Conservation (phyloP, 92 coral and sea anemone genomes). For the Micromussa lordhowensis region DNA sequence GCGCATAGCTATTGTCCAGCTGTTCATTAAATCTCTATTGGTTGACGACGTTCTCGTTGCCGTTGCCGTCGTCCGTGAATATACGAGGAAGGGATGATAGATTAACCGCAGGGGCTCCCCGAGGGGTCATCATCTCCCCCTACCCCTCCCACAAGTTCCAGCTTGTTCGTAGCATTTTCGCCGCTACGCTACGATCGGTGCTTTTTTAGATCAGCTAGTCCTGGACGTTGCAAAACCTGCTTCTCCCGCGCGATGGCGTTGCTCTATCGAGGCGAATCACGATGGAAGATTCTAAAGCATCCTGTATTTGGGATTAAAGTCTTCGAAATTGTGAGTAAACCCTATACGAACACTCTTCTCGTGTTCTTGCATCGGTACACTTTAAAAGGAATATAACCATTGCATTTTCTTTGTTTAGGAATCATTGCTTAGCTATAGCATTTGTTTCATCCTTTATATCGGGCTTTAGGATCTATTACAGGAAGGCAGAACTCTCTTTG, state of each 20-base stretch:
- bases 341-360: too few relatives aligned
- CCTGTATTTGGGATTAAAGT: slow-evolving; percentile 81
- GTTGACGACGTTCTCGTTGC: too few relatives aligned
- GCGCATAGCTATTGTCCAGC: too few relatives aligned
- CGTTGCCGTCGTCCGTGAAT: background rate
- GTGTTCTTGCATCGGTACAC: too few relatives aligned
- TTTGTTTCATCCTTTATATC: too few relatives aligned
- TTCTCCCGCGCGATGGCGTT: slow-evolving; percentile 62
- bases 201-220: background rate
- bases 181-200: too few relatives aligned
- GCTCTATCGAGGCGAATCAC: slow-evolving; percentile 75
- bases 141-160: slow-evolving; percentile 17
- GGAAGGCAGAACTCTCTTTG: too few relatives aligned
- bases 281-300: slow-evolving; percentile 69
- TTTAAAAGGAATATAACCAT: too few relatives aligned
- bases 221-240: background rate
- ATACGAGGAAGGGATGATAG: background rate
- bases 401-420: too few relatives aligned
- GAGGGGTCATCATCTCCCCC: background rate
- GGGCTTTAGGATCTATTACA: too few relatives aligned
- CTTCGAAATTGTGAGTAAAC: slow-evolving; percentile 78
- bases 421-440: too few relatives aligned
- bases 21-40: too few relatives aligned
- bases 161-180: background rate
- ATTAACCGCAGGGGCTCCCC: background rate